Conservation (phyloP, 1,140 invertebrate genomes). For the Ectropis grisescens region DNA sequence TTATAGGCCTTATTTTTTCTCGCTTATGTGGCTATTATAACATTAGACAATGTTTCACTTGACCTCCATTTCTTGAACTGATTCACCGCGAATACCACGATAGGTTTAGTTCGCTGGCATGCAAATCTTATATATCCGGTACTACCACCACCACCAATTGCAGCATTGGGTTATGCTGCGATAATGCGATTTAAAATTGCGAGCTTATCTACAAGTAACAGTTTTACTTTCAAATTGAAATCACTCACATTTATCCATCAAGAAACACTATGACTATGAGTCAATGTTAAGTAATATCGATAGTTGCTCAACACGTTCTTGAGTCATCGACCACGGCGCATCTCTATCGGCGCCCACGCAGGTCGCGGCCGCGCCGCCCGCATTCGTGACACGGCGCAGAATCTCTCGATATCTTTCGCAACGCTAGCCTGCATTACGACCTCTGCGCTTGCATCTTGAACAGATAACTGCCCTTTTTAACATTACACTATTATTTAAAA, state of each 20-base stretch:
- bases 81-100: too few species aligned
- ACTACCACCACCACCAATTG: too few species aligned
- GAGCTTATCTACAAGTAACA: not conserved
- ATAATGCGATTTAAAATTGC: too few species aligned
- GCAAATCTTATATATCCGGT: too few species aligned
- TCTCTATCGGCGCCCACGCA: conserved; percentile 53
- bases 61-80: too few species aligned
- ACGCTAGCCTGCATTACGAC: conserved; percentile 32
- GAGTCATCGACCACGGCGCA: conserved; percentile 7
- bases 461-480: conserved; percentile 12
- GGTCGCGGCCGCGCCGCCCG: conserved; percentile 51
- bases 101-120: too few species aligned
- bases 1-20: too few species aligned
- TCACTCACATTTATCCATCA: not conserved
- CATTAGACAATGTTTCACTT: too few species aligned
- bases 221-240: not conserved
- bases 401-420: conserved; percentile 62
- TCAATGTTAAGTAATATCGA: not conserved
- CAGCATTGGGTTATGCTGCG: too few species aligned
- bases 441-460: conserved; percentile 20
- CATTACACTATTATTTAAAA: not conserved
- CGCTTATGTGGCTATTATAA: too few species aligned
- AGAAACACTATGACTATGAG: not conserved
- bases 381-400: conserved; percentile 46
- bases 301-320: not conserved